phyloP scores from a whole-genome alignment of 2,113 vertebrate genomes.

The Psephotus haematonotus region DNA sequence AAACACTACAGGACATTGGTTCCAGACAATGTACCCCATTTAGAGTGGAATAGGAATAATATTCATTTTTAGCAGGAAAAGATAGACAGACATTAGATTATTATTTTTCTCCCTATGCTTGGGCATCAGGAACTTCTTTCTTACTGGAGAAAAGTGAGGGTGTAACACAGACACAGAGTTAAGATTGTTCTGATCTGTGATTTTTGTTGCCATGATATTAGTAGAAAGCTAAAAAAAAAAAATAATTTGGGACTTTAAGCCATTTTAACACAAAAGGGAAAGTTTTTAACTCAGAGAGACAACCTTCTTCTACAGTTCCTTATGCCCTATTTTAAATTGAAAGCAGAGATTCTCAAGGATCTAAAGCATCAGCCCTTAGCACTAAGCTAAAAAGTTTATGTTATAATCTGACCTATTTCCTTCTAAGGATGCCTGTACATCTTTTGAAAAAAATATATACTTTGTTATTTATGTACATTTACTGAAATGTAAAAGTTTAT shows the following conservation, averaged over 20 bases:
- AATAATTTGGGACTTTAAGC: background rate
- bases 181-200: background rate
- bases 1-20: background rate
- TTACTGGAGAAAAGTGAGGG: background rate
- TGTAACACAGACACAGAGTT: background rate
- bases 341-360: background rate
- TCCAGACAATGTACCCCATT: background rate
- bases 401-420: background rate
- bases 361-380: background rate
- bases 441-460: background rate
- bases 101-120: background rate
- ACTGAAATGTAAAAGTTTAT: background rate
- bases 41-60: background rate
- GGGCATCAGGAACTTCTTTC: background rate
- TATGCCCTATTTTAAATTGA: background rate
- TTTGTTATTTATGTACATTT: background rate
- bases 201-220: background rate
- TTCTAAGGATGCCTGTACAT: background rate
- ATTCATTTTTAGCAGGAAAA: background rate
- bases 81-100: fast-evolving
- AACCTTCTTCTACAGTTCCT: background rate
- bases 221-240: background rate
- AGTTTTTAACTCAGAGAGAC: background rate
- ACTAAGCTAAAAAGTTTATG: background rate
- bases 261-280: background rate